A percentile compares a stretch with the other conserved stretches of the same genome.
These are phyloP conservation scores for Cariama cristata DNA, from an alignment of 2,113 vertebrate species.

Conservation along the genomic window DNA sequence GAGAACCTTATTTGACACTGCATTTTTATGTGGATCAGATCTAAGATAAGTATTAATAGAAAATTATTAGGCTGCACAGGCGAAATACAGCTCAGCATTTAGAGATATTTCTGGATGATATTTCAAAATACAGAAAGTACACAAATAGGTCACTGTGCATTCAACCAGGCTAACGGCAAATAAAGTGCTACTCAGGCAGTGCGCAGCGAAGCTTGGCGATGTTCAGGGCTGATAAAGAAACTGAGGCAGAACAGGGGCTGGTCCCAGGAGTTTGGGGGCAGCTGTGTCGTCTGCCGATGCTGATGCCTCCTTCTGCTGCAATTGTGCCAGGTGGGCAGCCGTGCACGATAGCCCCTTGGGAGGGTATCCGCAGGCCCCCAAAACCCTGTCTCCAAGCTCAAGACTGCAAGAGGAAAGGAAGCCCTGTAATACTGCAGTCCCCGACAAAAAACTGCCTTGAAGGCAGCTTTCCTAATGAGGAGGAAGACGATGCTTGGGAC, in stretches of 20 bases:
- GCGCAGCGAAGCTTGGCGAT: neutral
- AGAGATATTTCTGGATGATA: neutral
- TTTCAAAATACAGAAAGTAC: slow-evolving; percentile 25
- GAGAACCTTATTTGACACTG: slow-evolving; percentile 57
- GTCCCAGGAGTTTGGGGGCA: neutral
- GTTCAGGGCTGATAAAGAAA: neutral
- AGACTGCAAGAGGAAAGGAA: neutral
- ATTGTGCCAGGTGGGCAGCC: neutral
- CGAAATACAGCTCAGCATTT: slow-evolving; percentile 50
- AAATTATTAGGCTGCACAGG: slow-evolving; percentile 36
- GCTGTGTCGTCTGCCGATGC: neutral
- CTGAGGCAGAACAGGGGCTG: neutral
- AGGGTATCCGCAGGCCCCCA: neutral
- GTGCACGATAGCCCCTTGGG: neutral
- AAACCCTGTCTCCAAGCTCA: neutral
- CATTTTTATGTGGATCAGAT: slow-evolving; percentile 45
- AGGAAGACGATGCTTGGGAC: neutral
- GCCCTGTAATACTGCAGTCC: neutral
- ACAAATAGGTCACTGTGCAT: slow-evolving; percentile 48
- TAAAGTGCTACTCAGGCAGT: neutral
- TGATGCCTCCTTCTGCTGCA: neutral
- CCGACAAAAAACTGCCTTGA: neutral
- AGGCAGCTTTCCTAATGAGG: neutral
- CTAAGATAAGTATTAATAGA: slow-evolving; percentile 60
- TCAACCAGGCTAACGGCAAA: slow-evolving; percentile 22